These are phyloP conservation scores for Ophraella communa DNA, from an alignment of 2,888 invertebrate genomes.

Conservation along the genomic window DNA sequence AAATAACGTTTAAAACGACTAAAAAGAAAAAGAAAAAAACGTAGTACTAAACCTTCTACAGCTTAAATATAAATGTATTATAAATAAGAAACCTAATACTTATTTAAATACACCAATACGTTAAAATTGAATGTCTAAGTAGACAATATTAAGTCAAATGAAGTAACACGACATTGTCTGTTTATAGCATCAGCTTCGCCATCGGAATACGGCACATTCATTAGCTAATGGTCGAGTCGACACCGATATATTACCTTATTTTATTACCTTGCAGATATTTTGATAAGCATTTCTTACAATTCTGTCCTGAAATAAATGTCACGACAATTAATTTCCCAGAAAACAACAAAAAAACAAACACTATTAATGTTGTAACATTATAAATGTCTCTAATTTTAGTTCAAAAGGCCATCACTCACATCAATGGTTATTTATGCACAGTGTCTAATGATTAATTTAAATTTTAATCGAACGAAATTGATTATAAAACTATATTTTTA, in stretches of 20 bases:
- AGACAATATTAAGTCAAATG: slow-evolving; percentile 12
- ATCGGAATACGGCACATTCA: slow-evolving; percentile 18
- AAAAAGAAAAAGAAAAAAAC: too few species aligned
- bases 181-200: slow-evolving; percentile 12
- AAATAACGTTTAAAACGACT: too few species aligned
- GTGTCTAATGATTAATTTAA: too few species aligned
- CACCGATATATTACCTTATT: slow-evolving; percentile 29
- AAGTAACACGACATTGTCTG: slow-evolving; percentile 28
- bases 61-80: neutral
- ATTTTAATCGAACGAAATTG: too few species aligned
- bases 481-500: too few species aligned
- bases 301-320: slow-evolving; percentile 34
- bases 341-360: slow-evolving; percentile 20
- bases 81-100: neutral
- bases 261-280: slow-evolving; percentile 35
- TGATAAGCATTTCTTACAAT: slow-evolving; percentile 34
- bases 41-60: too few species aligned
- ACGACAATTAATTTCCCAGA: slow-evolving; percentile 34
- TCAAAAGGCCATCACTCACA: slow-evolving; percentile 23
- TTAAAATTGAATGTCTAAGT: slow-evolving; percentile 8
- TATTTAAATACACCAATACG: slow-evolving; percentile 6
- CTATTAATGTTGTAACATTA: slow-evolving; percentile 22
- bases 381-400: slow-evolving; percentile 19
- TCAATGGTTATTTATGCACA: neutral
- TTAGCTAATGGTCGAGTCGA: slow-evolving; percentile 31